phyloP scores from a whole-genome alignment of 2,888 invertebrate genomes.

The Cosmia trapezina region DNA sequence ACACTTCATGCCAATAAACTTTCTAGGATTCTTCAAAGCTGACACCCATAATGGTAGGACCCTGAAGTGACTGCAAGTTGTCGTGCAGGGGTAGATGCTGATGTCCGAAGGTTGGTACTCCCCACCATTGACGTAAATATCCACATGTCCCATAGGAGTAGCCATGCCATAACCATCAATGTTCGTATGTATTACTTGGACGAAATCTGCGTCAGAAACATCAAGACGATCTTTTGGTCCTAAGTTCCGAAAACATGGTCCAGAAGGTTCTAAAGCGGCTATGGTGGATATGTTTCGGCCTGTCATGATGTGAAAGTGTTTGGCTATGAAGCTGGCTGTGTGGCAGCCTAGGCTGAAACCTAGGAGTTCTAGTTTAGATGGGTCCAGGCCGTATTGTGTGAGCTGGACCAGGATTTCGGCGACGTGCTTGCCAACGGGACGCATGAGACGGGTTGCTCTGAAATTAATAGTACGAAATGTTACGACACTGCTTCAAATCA shows the following conservation, averaged over 20 bases:
- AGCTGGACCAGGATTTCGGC: constrained; percentile 82
- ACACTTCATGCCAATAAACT: constrained; percentile 83
- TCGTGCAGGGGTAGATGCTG: constrained; percentile 78
- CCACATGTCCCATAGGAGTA: constrained; percentile 83
- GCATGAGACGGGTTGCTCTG: constrained; percentile 83
- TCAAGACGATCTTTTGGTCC: constrained; percentile 76
- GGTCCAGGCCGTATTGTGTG: constrained; percentile 78
- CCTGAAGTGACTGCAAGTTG: constrained; percentile 85
- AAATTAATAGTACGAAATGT: not conserved
- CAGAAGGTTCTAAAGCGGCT: constrained; percentile 83
- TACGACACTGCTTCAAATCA: not conserved
- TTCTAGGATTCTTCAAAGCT: constrained; percentile 78
- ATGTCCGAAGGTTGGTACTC: constrained; percentile 86
- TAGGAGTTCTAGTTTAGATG: constrained; percentile 79
- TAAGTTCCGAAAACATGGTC: constrained; percentile 83
- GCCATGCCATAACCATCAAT: constrained; percentile 88
- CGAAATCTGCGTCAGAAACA: constrained; percentile 82
- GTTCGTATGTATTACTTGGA: constrained; percentile 85
- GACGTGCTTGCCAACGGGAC: constrained; percentile 85
- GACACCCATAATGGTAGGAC: constrained; percentile 80
- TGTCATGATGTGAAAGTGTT: constrained; percentile 80
- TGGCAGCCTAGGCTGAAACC: constrained; percentile 87
- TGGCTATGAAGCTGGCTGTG: constrained; percentile 82
- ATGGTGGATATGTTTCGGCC: constrained; percentile 83
- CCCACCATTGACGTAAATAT: constrained; percentile 86